Evolutionary conservation across 2,797 vertebrate genomes (phyloP).

Genomic region (Rhabdophis nuchalis): DNA sequence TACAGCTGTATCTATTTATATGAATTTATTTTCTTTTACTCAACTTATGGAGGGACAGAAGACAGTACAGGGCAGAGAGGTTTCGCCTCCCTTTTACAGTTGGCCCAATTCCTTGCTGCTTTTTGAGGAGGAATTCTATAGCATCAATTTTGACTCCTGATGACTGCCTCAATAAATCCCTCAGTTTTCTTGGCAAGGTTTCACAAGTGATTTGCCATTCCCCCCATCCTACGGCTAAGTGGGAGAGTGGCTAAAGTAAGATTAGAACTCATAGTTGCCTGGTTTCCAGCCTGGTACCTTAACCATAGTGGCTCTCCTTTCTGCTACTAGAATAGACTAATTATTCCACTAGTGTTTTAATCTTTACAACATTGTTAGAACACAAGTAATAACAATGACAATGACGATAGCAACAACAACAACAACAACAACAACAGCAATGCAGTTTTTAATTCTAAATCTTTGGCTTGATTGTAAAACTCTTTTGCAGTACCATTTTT

Average conservation of each 20-base stretch:
- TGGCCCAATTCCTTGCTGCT: not conserved
- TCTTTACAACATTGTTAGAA: not conserved
- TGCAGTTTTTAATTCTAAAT: not conserved
- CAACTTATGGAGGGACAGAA: not conserved
- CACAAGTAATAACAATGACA: not conserved
- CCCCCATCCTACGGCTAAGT: not conserved
- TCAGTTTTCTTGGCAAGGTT: not conserved
- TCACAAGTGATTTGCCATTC: not conserved
- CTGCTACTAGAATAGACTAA: not conserved
- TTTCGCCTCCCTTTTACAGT: not conserved
- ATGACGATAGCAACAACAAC: too few relatives aligned
- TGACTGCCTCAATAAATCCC: not conserved
- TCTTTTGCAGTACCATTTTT: not conserved
- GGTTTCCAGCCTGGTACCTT: not conserved
- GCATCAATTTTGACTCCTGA: not conserved
- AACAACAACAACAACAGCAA: not conserved
- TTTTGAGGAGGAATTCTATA: not conserved
- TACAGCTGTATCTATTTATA: not conserved
- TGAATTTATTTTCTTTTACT: not conserved
- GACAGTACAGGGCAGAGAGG: not conserved
- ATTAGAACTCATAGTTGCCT: not conserved
- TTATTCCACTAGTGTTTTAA: not conserved
- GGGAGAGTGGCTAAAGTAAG: not conserved
- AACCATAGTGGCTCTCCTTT: not conserved
- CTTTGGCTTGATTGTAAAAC: not conserved